These are phyloP conservation scores for Miniopterus natalensis DNA, from an alignment of 2,113 vertebrate species.

Conservation along the genomic window DNA sequence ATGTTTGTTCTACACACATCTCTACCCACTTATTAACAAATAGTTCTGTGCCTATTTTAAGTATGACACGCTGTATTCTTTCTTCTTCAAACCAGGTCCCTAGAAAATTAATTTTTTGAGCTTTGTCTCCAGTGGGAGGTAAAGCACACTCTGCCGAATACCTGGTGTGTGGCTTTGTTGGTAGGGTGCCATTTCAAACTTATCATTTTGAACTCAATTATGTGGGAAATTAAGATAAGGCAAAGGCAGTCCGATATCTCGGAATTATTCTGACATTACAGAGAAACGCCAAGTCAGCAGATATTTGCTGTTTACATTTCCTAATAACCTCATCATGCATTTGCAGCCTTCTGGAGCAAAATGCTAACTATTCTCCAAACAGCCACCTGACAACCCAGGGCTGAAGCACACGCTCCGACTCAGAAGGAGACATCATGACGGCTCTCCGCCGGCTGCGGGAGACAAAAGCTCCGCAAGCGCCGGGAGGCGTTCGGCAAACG, in stretches of 20 bases:
- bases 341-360: constrained; percentile 78
- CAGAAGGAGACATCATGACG: constrained; percentile 68
- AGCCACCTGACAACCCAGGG: constrained; percentile 79
- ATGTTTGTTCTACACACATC: constrained; percentile 69
- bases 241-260: constrained; percentile 67
- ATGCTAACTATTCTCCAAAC: constrained; percentile 68
- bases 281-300: constrained; percentile 84
- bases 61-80: constrained; percentile 49
- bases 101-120: constrained; percentile 38
- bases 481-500: constrained; percentile 49
- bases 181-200: constrained; percentile 87
- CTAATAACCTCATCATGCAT: constrained; percentile 71
- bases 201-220: constrained; percentile 80
- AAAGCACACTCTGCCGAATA: constrained; percentile 30
- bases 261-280: constrained; percentile 62
- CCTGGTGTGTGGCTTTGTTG: constrained; percentile 82
- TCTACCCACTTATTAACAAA: constrained; percentile 53
- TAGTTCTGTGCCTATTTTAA: constrained; percentile 59
- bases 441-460: constrained; percentile 68
- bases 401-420: constrained; percentile 68
- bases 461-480: constrained; percentile 87
- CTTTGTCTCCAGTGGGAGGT: constrained; percentile 28
- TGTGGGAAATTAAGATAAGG: constrained; percentile 79
- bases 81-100: constrained; percentile 3
- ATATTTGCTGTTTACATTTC: constrained; percentile 78